Evolutionary conservation across 2,113 vertebrate species (phyloP).

Genomic region (Naja naja): DNA sequence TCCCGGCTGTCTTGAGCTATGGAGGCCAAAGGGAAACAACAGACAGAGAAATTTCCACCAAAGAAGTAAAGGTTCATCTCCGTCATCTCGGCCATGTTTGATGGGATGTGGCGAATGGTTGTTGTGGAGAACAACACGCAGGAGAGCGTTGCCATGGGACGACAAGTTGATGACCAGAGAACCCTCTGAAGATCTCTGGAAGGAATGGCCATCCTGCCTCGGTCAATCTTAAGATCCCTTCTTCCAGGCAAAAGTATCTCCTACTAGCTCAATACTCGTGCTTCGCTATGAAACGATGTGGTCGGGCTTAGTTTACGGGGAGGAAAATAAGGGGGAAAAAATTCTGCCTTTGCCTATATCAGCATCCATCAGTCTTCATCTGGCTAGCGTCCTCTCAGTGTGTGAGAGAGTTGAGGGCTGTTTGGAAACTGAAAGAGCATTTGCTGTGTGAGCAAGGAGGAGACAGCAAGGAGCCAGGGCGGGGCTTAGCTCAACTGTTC

Average conservation of each 20-base stretch:
- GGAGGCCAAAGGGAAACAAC: not conserved
- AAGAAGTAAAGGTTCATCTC: not conserved
- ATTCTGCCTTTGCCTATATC: too few species aligned
- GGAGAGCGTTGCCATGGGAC: not conserved
- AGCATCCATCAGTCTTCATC: too few species aligned
- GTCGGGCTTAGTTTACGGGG: too few species aligned
- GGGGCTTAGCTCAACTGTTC: too few species aligned
- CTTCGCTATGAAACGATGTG: too few species aligned
- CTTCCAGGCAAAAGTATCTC: not conserved
- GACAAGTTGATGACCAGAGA: not conserved
- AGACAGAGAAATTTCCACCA: not conserved
- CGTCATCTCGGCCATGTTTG: not conserved
- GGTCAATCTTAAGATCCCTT: not conserved
- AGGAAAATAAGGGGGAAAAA: too few species aligned
- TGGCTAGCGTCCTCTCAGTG: too few species aligned
- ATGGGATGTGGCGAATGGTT: not conserved
- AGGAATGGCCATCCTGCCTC: not conserved
- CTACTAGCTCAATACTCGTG: too few species aligned
- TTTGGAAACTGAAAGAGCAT: too few species aligned
- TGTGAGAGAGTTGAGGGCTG: too few species aligned
- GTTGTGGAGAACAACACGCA: not conserved
- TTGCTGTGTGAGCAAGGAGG: too few species aligned
- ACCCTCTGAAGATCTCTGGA: not conserved
- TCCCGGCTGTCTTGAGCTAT: constrained; percentile 85
- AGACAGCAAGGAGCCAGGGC: too few species aligned